These are phyloP conservation scores for Myotis brandtii DNA, from an alignment of 2,113 vertebrate genomes.

Conservation along the genomic window DNA sequence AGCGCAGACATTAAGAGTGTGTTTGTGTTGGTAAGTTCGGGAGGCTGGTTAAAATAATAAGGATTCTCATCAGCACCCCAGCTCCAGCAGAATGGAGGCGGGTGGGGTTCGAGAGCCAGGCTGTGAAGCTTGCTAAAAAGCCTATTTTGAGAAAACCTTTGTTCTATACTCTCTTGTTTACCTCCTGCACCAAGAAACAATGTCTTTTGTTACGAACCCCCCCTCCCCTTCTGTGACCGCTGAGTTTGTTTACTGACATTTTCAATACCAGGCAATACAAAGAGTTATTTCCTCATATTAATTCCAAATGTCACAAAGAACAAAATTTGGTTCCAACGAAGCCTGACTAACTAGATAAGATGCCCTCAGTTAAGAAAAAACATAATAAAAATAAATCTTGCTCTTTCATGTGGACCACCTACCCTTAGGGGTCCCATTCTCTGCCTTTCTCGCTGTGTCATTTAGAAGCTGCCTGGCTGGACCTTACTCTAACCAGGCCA, in stretches of 20 bases:
- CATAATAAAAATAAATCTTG: slow-evolving; percentile 66
- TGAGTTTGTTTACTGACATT: slow-evolving; percentile 88
- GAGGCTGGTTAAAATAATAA: slow-evolving; percentile 76
- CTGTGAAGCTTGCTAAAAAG: slow-evolving; percentile 75
- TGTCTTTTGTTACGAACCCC: slow-evolving; percentile 85
- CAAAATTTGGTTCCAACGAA: slow-evolving; percentile 80
- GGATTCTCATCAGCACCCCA: slow-evolving; percentile 69
- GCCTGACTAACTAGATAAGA: slow-evolving; percentile 77
- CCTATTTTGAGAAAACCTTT: slow-evolving; percentile 86
- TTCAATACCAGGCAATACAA: slow-evolving; percentile 80
- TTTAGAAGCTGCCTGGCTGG: background rate
- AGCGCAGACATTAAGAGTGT: slow-evolving; percentile 86
- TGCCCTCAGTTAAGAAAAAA: slow-evolving; percentile 63
- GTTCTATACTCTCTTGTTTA: slow-evolving; percentile 80
- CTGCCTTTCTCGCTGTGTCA: background rate
- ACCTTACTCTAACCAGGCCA: background rate
- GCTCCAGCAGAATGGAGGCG: slow-evolving; percentile 64
- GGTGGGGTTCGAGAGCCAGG: slow-evolving; percentile 35
- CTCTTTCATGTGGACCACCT: slow-evolving; percentile 47
- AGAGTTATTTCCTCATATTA: slow-evolving; percentile 85
- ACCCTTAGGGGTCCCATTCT: background rate
- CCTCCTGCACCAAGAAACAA: slow-evolving; percentile 84
- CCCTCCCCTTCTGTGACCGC: slow-evolving; percentile 81
- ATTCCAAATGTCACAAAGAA: slow-evolving; percentile 87
- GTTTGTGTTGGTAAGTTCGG: slow-evolving; percentile 86